Conservation (phyloP, 1,140 invertebrate species). For the Macrobrachium rosenbergii region DNA sequence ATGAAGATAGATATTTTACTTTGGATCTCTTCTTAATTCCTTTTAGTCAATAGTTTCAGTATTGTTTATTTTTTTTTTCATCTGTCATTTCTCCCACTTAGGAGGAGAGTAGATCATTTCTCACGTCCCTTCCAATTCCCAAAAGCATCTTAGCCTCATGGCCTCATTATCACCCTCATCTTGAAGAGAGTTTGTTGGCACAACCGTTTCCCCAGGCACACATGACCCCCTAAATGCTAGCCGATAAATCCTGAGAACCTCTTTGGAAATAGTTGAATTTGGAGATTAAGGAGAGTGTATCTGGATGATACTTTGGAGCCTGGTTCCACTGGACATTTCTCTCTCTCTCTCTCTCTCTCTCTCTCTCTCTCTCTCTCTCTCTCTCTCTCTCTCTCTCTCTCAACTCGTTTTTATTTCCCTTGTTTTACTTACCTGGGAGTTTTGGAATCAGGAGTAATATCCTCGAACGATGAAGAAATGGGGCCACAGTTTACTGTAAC, state of each 20-base stretch:
- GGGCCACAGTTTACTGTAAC: neutral
- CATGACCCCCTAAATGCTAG: neutral
- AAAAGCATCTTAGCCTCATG: too few species aligned
- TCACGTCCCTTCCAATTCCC: too few species aligned
- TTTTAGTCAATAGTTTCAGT: neutral
- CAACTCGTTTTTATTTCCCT: too few species aligned
- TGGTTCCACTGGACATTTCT: neutral
- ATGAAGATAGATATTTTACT: too few species aligned
- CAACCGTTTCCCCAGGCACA: neutral
- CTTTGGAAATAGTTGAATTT: slow-evolving; percentile 19
- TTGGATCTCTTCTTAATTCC: too few species aligned
- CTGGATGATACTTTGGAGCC: too few species aligned
- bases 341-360: neutral
- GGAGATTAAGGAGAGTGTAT: slow-evolving; percentile 13
- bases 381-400: slow-evolving; percentile 22
- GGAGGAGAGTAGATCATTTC: too few species aligned
- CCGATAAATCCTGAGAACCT: slow-evolving; percentile 2
- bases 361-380: slow-evolving; percentile 12
- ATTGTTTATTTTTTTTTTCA: neutral
- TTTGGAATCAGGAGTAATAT: neutral
- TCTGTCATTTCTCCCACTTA: too few species aligned
- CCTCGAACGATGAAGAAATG: neutral
- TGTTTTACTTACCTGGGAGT: neutral
- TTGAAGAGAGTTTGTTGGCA: too few species aligned
- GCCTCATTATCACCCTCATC: too few species aligned